A percentile compares a stretch with the other conserved stretches of the same genome.
phyloP scores from a whole-genome alignment of 2,888 invertebrate species.

The Epicampocera succincta region DNA sequence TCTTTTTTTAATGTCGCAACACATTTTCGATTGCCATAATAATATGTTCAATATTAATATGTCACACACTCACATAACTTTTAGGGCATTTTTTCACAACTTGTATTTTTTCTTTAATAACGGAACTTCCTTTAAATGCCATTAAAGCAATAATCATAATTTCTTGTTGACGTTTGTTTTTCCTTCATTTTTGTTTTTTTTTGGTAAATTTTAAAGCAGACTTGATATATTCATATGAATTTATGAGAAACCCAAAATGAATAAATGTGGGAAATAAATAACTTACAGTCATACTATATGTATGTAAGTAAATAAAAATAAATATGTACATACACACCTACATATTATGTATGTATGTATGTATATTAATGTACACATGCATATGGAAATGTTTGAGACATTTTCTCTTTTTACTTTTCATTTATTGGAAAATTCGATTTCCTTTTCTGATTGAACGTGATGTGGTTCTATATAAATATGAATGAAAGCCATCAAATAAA shows the following conservation, averaged over 20 bases:
- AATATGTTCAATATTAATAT: conserved; percentile 14
- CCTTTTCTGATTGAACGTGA: conserved; percentile 70
- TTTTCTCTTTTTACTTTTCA: conserved; percentile 45
- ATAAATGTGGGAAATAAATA: no score
- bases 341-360: not conserved
- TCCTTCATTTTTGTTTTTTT: no score
- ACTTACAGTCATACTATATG: no score
- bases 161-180: conserved; percentile 17
- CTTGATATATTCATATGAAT: no score
- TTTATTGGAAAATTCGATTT: conserved; percentile 73
- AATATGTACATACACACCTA: not conserved
- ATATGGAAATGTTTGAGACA: not conserved
- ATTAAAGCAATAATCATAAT: conserved; percentile 38
- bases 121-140: conserved; percentile 48
- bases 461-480: conserved; percentile 65
- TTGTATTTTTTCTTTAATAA: conserved; percentile 29
- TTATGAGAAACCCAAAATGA: no score
- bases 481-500: conserved; percentile 5
- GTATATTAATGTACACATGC: not conserved
- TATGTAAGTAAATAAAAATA: no score
- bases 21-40: no score
- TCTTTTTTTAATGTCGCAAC: no score
- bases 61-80: conserved; percentile 36
- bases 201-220: no score
- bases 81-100: conserved; percentile 26